Conservation (phyloP, 2,888 invertebrate species). For the Diaprepes abbreviatus region DNA sequence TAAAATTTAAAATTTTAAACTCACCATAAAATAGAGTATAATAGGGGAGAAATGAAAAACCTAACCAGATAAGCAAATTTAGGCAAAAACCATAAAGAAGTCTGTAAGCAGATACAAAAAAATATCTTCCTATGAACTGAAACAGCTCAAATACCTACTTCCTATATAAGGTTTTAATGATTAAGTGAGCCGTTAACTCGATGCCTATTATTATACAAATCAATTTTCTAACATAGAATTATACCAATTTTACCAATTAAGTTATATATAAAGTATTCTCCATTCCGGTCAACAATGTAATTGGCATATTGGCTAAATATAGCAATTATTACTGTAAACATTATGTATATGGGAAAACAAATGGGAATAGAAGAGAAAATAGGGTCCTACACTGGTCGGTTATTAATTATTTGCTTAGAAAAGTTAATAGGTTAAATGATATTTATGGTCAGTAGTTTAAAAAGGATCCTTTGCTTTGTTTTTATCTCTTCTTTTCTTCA, state of each 20-base stretch:
- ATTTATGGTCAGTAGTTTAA: too few species aligned
- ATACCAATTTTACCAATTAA: constrained; percentile 19
- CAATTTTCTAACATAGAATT: constrained; percentile 13
- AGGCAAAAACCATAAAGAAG: too few species aligned
- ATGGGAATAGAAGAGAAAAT: constrained; percentile 1
- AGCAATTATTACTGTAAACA: constrained; percentile 18
- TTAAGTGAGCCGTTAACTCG: neutral
- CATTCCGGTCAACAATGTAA: constrained; percentile 10
- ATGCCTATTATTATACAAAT: constrained; percentile 13
- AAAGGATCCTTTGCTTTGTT: too few species aligned
- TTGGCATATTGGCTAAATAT: constrained; percentile 6
- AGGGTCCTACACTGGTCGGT: neutral
- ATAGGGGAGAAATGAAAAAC: too few species aligned
- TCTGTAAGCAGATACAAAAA: too few species aligned
- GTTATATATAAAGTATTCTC: constrained; percentile 13
- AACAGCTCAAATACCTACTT: too few species aligned
- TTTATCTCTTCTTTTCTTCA: too few species aligned
- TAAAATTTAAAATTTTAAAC: too few species aligned
- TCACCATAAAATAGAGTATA: too few species aligned
- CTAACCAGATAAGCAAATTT: too few species aligned
- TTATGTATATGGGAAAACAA: neutral
- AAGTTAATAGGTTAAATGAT: too few species aligned
- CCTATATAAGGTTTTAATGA: neutral
- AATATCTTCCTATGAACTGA: too few species aligned
- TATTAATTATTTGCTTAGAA: neutral